Evolutionary conservation across 2,113 vertebrate genomes (phyloP), one percentile per base, ranked within the genome.

Genomic region (Ictalurus punctatus): DNA sequence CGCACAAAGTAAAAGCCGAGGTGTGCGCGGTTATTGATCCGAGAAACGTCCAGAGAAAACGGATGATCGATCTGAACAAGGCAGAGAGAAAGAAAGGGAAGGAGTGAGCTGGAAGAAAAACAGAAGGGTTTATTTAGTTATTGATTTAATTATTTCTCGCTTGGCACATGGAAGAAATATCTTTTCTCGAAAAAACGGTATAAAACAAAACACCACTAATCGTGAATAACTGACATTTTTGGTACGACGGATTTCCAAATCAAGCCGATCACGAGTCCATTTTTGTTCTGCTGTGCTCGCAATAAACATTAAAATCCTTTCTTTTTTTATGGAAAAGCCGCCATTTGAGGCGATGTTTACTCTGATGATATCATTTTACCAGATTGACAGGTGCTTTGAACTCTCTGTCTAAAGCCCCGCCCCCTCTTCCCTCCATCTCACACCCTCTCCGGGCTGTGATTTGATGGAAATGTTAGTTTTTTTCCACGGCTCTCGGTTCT

Each of bases 21-120:
- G 86, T 90, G 86, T 88, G 83, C 69, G 54, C 40, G 79, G 84
- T 52, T 90, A 91, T 91, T 40, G 90, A 91, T 90, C 84, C 4
- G 25, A 86, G 86, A 86, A 78, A 65, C 52, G 83, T 83, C 79
- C 21, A 21, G 37, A 90, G 88, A 86, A 90, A 86, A 78, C 30
- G 65, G 21, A 40, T 40, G 86, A 91, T 91, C 86, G 84, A 91
- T 90, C n/a, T 23, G 69, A 56, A 86, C 56, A 65, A 82, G 63
- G 78, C 82, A n/a, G 65, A 74, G 65, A 52, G 58, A 74, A 65
- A 65, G 59, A 27, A 81, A 37, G 37, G 34, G 58, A 74, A 69
- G 71, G 9, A 73, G 23, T 37, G 7, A 65, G 48, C 44, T 12
- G 67, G 23, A 65, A 27, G 21, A 9, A 48, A 61, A 63, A 17